Base-by-base conservation (phyloP, 2,797 vertebrate genomes). In the Notamacropus eugenii region DNA sequence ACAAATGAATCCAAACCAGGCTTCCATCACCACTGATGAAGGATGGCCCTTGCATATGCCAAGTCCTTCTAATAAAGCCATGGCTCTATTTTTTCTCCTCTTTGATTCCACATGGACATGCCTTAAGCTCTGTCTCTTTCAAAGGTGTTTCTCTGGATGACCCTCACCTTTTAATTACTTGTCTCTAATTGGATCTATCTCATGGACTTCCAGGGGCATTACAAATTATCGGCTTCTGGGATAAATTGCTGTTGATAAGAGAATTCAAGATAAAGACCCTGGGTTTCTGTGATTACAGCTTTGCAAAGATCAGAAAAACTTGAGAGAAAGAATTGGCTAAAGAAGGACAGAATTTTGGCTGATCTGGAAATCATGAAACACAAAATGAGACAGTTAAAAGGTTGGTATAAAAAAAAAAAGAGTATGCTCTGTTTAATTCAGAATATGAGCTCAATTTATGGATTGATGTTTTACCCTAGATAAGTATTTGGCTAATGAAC, bases 321-420 rank as follows among this genome's bases (percentile, higher is more conserved):
- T 93, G 94, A 58, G 82, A 97, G 97, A 96, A 95, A 95, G 58
- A 97, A 94, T 55, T 98, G 97, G 97, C 57, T 96, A 22, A 97
- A 97, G 96, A 98, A 97, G 46, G 97, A 96, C n/a, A 97, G 28
- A 82, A 82, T 98, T 98, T 97, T 98, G 92, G 93, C 96, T 97
- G 98, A 98, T 93, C 90, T 98, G 91, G 93, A 96, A 57, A 92
- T 93, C 56, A 98, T 97, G 98, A 98, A 98, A 57, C 96, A 98
- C 92, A 98, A 97, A 97, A 97, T 98, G 94, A 98, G 98, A 96
- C 98, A 98, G 62, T 91, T 98, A 56, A 98, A 98, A 96, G 94
- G 96, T 90, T 95, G 96, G 94, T 91, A 28, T 93, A 27, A 54
- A 11, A 29, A 55, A 55, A 46, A 54, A 55, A 67, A n/a, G n/a